A percentile compares a stretch with the other conserved stretches of the same genome.
These are phyloP conservation scores for Boloria euphrosyne DNA, from an alignment of 2,888 invertebrate species.

Conservation along the genomic window DNA sequence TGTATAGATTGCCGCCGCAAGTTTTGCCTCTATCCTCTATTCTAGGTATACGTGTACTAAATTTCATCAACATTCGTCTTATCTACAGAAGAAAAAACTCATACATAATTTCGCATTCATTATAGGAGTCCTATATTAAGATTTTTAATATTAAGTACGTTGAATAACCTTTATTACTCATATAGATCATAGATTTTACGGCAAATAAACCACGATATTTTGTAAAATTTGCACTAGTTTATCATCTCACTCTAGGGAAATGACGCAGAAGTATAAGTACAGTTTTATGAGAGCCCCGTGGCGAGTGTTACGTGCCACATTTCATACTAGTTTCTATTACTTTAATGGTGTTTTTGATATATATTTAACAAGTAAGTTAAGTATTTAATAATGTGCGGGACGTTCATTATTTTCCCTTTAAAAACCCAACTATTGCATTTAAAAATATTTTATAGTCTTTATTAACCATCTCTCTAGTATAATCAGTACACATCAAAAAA, in stretches of 20 bases:
- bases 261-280: constrained; percentile 37
- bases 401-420: neutral
- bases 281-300: constrained; percentile 36
- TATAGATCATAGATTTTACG: constrained; percentile 3
- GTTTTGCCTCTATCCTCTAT: too few species aligned
- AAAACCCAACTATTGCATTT: neutral
- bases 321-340: constrained; percentile 40
- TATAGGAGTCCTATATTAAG: too few species aligned
- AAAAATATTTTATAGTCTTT: too few species aligned
- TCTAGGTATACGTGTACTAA: too few species aligned
- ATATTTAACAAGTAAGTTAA: constrained; percentile 6
- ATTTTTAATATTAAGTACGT: neutral
- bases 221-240: constrained; percentile 31
- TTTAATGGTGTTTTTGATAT: constrained; percentile 19
- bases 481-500: neutral
- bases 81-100: too few species aligned
- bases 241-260: constrained; percentile 33
- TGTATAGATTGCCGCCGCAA: too few species aligned
- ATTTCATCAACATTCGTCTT: too few species aligned
- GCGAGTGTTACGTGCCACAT: constrained; percentile 30
- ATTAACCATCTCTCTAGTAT: neutral
- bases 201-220: constrained; percentile 13
- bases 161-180: neutral
- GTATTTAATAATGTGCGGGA: neutral
- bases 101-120: too few species aligned